Evolutionary conservation across 2,113 vertebrate species (phyloP), one percentile per base, ranked within the genome.

Genomic region (Crotophaga sulcirostris): DNA sequence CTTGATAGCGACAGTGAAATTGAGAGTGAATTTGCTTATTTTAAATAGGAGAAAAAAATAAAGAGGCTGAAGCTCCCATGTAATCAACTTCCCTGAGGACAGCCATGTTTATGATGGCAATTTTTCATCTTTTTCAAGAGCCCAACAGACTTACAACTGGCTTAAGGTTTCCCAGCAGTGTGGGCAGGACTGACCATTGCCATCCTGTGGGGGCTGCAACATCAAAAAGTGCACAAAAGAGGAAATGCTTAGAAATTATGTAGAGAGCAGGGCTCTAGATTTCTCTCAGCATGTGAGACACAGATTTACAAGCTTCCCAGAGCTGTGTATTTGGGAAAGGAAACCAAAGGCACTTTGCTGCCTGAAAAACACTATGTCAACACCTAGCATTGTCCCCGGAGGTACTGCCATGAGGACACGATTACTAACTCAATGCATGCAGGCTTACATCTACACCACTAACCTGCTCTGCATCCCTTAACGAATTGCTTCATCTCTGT

Each of bases 381-480:
- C 34, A 58, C 13, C 18, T 12, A 21, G 24, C 3, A 3, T 23
- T 40, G 29, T 5, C 29, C 47, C 75, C 1, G 1, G 28, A 56
- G 84, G 60, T 3, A 5, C 31, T 29, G 78, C 38, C 51, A 52
- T 23, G 55, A 63, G 68, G 77, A 69, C 72, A 33, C 13, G 12
- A 4, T 67, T 56, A 38, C 51, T 66, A 45, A 40, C 20, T 34
- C 33, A 11, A 1, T 28, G 31, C 17, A 38, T 62, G 26, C 20
- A 24, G 54, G 40, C 11, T 88, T 26, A n/a, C 59, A 20, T 47
- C 36, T 54, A 10, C 40, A 49, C 74, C 45, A 17, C 34, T 80
- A 70, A 28, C 85, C 85, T 77, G 40, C 85, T 88, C 78, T 90
- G 59, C 72, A 69, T 42, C 78, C 68, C 60, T 84, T 58, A 10